Evolutionary conservation across 1,140 invertebrate genomes (phyloP), one percentile per base, ranked within the genome.

Genomic region (Elymnias hypermnestra): DNA sequence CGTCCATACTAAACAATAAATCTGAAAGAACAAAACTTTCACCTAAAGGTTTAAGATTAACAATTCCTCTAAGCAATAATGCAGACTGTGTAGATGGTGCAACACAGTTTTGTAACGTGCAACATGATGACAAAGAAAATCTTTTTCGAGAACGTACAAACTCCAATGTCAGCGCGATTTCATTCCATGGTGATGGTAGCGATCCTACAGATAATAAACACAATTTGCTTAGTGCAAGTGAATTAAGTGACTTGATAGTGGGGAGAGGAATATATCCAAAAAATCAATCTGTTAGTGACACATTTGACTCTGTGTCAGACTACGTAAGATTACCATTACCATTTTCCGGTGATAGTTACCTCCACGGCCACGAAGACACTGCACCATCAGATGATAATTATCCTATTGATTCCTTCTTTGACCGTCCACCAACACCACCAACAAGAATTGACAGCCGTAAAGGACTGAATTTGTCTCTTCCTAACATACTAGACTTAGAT

Each of bases 231-330:
- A 92, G 92, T 9, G 94, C 93, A 9, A 92, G 93, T 57, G 93
- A 95, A 75, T 75, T 95, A 2, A 94, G 93, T 5, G 93, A 94
- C 66, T 70, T 95, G 13, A 95, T 95, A 38, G 93, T 95, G 1
- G 93, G 93, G 0, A 84, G 92, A 9, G 89, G 89, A 6, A 87
- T 89, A 7, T 94, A 94, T 84, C 94, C 94, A 3, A 92, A 90
- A 23, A 88, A 91, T 19, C 93, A 94, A 55, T 94, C 92, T 0
- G 93, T 95, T 13, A 94, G 93, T 58, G 91, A 91, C 29, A 95
- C 93, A 0, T 89, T 95, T 63, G 94, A 95, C 67, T 95, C 94
- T 0, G 94, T 95, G 58, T 95, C 94, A 8, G 94, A 96, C 71
- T 96, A 96, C 67, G 94, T 96, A 0, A 94, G 93, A 10, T 86